Base-by-base conservation (phyloP, 2,797 vertebrate genomes). In the Dromococcyx pavoninus region DNA sequence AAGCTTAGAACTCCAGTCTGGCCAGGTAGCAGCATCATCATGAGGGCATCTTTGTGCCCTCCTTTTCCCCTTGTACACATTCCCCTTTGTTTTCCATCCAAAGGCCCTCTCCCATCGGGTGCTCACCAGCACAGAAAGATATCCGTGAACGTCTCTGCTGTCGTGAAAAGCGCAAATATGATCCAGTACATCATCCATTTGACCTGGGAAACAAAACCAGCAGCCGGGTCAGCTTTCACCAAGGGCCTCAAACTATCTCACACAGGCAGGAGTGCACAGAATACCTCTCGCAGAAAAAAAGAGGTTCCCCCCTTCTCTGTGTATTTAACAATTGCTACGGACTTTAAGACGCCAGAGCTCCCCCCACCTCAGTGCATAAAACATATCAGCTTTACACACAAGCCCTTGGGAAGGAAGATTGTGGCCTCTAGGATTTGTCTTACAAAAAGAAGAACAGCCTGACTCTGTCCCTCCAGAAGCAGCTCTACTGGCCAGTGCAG, bases 101-200 rank as follows among this genome's bases (percentile, higher is more conserved):
- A 91, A 95, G 22, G 37, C 32, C 35, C 21, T 51, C 62, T n/a
- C 32, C 74, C 43, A 27, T 28, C 33, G 53, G 93, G 85, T 74
- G 97, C 99, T 98, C 97, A 99, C 99, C 99, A 99, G 97, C 99
- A 99, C 73, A 99, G 97, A 97, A 99, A 99, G 97, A 99, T 98
- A 95, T 99, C 99, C 44, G 99, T 99, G 97, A 99, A 99, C 0
- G 99, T 99, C 98, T 99, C 99, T 97, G 98, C 98, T 88, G 99
- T 98, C 5, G 98, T 99, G 96, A 99, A 99, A 54, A 99, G 98
- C 5, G 99, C 99, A 94, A 99, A 99, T 99, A 99, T 99, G 92
- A 99, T 99, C 99, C 99, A 99, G 97, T 99, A 99, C 99, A 99
- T 99, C 99, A 99, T 99, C 99, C 99, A 99, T 98, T 99, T 99